phyloP scores from a whole-genome alignment of 2,888 invertebrate genomes.

The Amphipoea lucens region DNA sequence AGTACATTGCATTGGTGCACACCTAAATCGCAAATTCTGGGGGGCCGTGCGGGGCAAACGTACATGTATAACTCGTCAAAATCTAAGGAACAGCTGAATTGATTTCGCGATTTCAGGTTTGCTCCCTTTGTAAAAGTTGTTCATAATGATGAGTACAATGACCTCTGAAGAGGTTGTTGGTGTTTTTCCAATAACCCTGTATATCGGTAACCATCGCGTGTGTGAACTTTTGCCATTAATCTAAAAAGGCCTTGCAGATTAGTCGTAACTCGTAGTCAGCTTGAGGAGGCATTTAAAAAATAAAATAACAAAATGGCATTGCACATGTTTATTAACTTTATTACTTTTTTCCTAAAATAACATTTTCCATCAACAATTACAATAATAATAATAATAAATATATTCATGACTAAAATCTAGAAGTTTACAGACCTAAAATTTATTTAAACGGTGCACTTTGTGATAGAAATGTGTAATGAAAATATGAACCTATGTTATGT shows the following conservation, averaged over 20 bases:
- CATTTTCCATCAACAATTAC: constrained; percentile 61
- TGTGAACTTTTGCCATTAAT: neutral
- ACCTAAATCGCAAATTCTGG: no score
- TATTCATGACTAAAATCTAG: constrained; percentile 61
- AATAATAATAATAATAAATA: constrained; percentile 61
- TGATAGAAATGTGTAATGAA: constrained; percentile 34
- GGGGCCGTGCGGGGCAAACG: no score
- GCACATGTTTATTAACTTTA: constrained; percentile 54
- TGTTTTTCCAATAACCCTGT: no score
- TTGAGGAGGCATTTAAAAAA: neutral
- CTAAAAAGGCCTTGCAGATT: neutral
- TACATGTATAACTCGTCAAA: no score
- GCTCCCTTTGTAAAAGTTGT: no score
- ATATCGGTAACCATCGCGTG: no score
- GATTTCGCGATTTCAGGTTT: no score
- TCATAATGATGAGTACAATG: no score
- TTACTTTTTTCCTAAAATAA: constrained; percentile 56
- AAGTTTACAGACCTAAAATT: constrained; percentile 47
- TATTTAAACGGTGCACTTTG: constrained; percentile 52
- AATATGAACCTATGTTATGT: constrained; percentile 16
- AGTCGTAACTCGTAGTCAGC: neutral
- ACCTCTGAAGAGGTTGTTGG: no score
- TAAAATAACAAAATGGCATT: constrained; percentile 43
- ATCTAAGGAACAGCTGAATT: no score
- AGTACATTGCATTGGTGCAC: no score